A percentile compares a stretch with the other conserved stretches of the same genome.
Evolutionary conservation across 2,113 vertebrate species (phyloP).

Genomic region (Lethenteron camtschaticum): DNA sequence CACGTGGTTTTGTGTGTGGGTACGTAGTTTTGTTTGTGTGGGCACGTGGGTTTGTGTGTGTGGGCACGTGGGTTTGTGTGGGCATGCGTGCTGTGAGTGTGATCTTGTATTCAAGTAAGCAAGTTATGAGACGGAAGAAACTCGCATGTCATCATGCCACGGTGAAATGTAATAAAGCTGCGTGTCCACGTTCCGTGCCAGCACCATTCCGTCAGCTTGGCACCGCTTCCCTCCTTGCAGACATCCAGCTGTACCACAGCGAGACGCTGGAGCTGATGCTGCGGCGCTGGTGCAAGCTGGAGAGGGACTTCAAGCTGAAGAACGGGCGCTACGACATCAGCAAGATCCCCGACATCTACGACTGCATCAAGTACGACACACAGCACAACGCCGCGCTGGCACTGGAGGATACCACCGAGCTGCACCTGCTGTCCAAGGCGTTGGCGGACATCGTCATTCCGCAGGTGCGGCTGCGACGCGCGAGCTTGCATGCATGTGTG

Average conservation of each 20-base stretch:
- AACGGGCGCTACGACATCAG: slow-evolving; percentile 87
- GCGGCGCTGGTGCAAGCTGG: slow-evolving; percentile 85
- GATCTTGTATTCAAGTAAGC: too few relatives aligned
- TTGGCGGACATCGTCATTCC: slow-evolving; percentile 80
- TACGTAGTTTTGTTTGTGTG: too few relatives aligned
- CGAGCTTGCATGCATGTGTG: too few relatives aligned
- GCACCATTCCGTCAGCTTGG: slow-evolving; percentile 9
- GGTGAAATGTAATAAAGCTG: not conserved
- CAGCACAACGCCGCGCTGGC: slow-evolving; percentile 65
- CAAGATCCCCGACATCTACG: slow-evolving; percentile 90
- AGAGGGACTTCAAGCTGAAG: slow-evolving; percentile 80
- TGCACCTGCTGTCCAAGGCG: slow-evolving; percentile 62
- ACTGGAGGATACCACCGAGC: slow-evolving; percentile 63
- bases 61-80: too few relatives aligned
- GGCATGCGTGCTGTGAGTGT: too few relatives aligned
- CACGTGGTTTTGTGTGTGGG: too few relatives aligned
- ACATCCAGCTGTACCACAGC: slow-evolving; percentile 84
- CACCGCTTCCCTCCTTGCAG: slow-evolving; percentile 15
- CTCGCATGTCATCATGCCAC: too few relatives aligned
- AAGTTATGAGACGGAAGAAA: too few relatives aligned
- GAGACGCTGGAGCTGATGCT: slow-evolving; percentile 88
- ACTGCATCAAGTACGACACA: slow-evolving; percentile 88
- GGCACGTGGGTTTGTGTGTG: too few relatives aligned
- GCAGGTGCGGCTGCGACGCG: slow-evolving; percentile 31
- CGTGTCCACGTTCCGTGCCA: not conserved